These are phyloP conservation scores for Diogma glabrata DNA, from an alignment of 2,888 invertebrate species.

Conservation along the genomic window DNA sequence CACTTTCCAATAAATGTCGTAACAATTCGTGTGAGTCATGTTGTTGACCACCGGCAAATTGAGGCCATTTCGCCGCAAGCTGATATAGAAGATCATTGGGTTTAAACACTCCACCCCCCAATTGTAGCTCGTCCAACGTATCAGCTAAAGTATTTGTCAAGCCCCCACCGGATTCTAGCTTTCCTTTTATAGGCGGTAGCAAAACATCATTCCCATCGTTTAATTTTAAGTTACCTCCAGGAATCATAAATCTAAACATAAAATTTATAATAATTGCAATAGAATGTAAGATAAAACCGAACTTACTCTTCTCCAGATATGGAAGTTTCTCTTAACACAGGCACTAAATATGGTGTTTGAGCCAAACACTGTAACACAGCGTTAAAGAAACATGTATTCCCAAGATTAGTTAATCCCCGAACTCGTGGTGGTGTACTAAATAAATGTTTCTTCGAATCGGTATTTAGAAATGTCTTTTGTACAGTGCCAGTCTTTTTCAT, in stretches of 20 bases:
- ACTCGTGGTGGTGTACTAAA: slow-evolving; percentile 50
- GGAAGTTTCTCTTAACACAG: slow-evolving; percentile 57
- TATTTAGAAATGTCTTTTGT: no score
- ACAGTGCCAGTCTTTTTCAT: background rate
- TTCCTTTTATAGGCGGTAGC: slow-evolving; percentile 51
- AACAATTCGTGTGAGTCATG: slow-evolving; percentile 95
- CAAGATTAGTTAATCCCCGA: slow-evolving; percentile 78
- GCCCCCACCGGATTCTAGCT: slow-evolving; percentile 54
- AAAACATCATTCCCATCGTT: slow-evolving; percentile 42
- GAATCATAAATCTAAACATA: slow-evolving; percentile 45
- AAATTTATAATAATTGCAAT: background rate
- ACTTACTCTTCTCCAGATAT: slow-evolving; percentile 49
- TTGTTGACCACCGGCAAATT: slow-evolving; percentile 89
- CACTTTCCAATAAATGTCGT: slow-evolving; percentile 78
- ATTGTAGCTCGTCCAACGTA: slow-evolving; percentile 56
- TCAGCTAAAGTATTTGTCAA: slow-evolving; percentile 56
- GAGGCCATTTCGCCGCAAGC: slow-evolving; percentile 56
- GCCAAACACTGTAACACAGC: slow-evolving; percentile 89
- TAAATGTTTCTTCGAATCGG: no score
- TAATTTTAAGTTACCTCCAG: slow-evolving; percentile 55
- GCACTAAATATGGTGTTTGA: slow-evolving; percentile 67
- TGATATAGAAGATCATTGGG: slow-evolving; percentile 52
- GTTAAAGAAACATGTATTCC: slow-evolving; percentile 96
- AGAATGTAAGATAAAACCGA: background rate
- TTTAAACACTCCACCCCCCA: slow-evolving; percentile 46